These are phyloP conservation scores for Aspiorhynchus laticeps DNA, from an alignment of 2,113 vertebrate genomes.

Conservation along the genomic window DNA sequence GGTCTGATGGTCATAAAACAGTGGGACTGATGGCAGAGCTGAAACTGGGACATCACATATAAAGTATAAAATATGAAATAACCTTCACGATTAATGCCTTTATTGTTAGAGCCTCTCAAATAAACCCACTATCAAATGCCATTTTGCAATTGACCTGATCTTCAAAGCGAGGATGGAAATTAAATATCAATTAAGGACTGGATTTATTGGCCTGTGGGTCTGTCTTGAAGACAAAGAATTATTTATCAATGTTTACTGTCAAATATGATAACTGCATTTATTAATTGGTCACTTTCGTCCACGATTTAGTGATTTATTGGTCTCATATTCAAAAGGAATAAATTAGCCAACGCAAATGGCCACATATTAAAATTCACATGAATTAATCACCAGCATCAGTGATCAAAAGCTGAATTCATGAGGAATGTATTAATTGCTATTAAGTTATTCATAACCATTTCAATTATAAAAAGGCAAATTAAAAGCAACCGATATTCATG, in stretches of 20 bases:
- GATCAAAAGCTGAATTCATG: conserved; percentile 70
- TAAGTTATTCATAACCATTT: conserved; percentile 75
- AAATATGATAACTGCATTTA: conserved; percentile 41
- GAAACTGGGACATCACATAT: not conserved
- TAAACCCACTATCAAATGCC: not conserved
- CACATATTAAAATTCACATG: conserved; percentile 61
- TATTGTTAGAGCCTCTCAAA: not conserved
- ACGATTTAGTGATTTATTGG: conserved; percentile 52
- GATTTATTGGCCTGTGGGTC: conserved; percentile 23
- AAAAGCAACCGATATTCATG: conserved; percentile 60
- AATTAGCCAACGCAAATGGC: conserved; percentile 63
- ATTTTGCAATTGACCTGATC: not conserved
- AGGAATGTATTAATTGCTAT: conserved; percentile 72
- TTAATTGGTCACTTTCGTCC: conserved; percentile 52
- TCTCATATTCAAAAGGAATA: conserved; percentile 69
- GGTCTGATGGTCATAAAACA: conserved; percentile 37
- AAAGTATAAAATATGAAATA: not conserved
- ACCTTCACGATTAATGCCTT: not conserved
- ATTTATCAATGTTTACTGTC: conserved; percentile 38
- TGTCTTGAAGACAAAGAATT: conserved; percentile 36
- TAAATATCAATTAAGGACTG: conserved; percentile 17
- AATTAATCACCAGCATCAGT: conserved; percentile 69
- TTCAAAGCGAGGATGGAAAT: conserved; percentile 13
- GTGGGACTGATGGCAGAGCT: conserved; percentile 32
- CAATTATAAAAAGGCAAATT: conserved; percentile 61